Percentiles rank a stretch among this genome's conserved stretches.
These are phyloP conservation scores for Drosophila diplacantha DNA, from an alignment of 2,888 invertebrate species.

Conservation along the genomic window DNA sequence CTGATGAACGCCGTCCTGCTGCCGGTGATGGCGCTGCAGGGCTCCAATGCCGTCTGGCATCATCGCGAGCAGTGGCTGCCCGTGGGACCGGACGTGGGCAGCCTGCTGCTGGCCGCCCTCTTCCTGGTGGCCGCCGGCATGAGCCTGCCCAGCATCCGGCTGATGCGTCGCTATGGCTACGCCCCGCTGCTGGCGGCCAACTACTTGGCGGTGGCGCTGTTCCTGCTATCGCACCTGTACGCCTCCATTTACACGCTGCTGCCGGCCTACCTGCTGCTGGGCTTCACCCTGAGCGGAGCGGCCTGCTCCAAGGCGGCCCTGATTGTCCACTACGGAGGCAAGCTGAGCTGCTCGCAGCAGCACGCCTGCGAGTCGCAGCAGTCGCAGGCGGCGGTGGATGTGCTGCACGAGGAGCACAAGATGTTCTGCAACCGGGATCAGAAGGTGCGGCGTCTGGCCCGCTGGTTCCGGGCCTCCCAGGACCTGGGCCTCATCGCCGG, in stretches of 20 bases:
- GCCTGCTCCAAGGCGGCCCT: conserved; percentile 75
- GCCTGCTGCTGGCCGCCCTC: conserved; percentile 82
- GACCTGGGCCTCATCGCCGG: conserved; percentile 81
- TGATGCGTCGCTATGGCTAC: conserved; percentile 80
- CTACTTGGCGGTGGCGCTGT: conserved; percentile 80
- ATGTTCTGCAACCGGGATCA: conserved; percentile 77
- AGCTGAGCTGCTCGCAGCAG: conserved; percentile 75
- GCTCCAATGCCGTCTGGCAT: conserved; percentile 78
- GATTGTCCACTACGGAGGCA: conserved; percentile 75
- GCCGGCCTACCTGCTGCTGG: conserved; percentile 80
- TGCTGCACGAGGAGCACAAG: conserved; percentile 75
- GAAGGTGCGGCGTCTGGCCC: conserved; percentile 79
- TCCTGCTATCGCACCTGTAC: conserved; percentile 82
- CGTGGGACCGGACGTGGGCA: conserved; percentile 79
- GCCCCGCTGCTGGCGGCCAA: conserved; percentile 78
- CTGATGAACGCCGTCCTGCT: conserved; percentile 73
- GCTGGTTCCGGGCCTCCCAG: conserved; percentile 80
- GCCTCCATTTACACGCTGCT: conserved; percentile 79
- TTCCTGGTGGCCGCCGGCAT: conserved; percentile 82
- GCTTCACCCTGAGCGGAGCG: conserved; percentile 79
- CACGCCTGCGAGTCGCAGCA: conserved; percentile 65
- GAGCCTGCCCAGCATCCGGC: conserved; percentile 79
- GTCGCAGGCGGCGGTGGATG: conserved; percentile 57
- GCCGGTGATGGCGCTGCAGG: conserved; percentile 76
- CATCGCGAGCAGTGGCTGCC: conserved; percentile 77